Evolutionary conservation across 1,140 invertebrate genomes (phyloP).

Genomic region (Uloborus diversus): DNA sequence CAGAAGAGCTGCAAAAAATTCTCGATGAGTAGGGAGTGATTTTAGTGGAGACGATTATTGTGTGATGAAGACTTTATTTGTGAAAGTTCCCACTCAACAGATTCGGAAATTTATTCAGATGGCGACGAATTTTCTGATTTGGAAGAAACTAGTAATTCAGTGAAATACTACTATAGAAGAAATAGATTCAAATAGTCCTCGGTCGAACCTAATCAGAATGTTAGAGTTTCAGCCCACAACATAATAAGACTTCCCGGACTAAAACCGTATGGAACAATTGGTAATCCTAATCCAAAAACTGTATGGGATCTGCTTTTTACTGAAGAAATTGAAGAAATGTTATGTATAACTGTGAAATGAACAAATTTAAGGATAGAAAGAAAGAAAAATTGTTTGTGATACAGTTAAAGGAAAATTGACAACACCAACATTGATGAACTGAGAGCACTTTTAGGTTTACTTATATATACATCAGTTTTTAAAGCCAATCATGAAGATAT

Average conservation of each 20-base stretch:
- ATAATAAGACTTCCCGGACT: too few species aligned
- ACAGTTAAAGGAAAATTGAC: background rate
- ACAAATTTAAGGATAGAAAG: constrained; percentile 7
- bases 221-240: background rate
- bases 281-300: background rate
- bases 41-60: background rate
- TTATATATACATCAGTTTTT: background rate
- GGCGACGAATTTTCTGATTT: background rate
- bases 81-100: background rate
- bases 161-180: too few species aligned
- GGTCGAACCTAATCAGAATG: background rate
- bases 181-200: constrained; percentile 15
- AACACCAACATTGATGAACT: too few species aligned
- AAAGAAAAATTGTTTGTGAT: background rate
- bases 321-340: background rate
- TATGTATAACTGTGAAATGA: background rate
- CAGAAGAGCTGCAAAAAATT: background rate
- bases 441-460: too few species aligned
- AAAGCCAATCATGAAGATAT: constrained; percentile 15
- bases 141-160: too few species aligned
- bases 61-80: background rate
- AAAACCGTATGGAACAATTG: background rate
- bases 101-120: background rate
- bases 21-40: background rate
- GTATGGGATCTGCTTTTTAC: background rate